These are phyloP conservation scores for Aspidiotus destructor DNA, from an alignment of 2,888 invertebrate genomes.

Conservation along the genomic window DNA sequence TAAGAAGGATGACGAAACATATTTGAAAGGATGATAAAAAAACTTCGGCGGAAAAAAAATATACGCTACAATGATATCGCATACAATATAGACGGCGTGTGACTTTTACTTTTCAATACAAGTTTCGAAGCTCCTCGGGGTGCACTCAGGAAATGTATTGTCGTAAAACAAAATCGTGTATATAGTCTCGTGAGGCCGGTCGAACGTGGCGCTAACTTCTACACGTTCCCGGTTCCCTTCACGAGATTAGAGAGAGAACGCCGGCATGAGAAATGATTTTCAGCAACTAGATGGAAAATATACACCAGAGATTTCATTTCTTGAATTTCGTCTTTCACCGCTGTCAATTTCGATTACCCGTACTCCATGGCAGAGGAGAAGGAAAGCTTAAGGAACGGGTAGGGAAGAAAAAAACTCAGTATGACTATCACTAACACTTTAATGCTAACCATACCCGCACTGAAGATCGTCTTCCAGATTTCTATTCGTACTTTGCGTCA, in stretches of 20 bases:
- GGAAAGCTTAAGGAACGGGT: neutral
- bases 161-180: conserved; percentile 32
- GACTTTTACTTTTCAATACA: conserved; percentile 31
- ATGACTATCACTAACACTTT: conserved; percentile 26
- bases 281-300: conserved; percentile 31
- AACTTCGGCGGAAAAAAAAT: neutral
- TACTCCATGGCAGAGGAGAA: conserved; percentile 15
- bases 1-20: neutral
- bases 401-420: conserved; percentile 4
- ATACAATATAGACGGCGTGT: conserved; percentile 17
- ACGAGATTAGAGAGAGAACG: conserved; percentile 30
- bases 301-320: conserved; percentile 32
- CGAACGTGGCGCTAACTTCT: conserved; percentile 31
- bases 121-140: conserved; percentile 26
- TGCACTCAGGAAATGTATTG: conserved; percentile 32
- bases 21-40: conserved; percentile 11
- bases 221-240: conserved; percentile 23
- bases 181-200: conserved; percentile 31
- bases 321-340: conserved; percentile 30
- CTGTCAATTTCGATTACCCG: conserved; percentile 32
- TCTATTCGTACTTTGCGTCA: neutral
- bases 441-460: conserved; percentile 9
- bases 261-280: conserved; percentile 30
- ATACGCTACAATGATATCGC: conserved; percentile 21
- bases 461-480: conserved; percentile 23